These are phyloP conservation scores for Elmis aenea DNA, from an alignment of 2,888 invertebrate species.

Conservation along the genomic window DNA sequence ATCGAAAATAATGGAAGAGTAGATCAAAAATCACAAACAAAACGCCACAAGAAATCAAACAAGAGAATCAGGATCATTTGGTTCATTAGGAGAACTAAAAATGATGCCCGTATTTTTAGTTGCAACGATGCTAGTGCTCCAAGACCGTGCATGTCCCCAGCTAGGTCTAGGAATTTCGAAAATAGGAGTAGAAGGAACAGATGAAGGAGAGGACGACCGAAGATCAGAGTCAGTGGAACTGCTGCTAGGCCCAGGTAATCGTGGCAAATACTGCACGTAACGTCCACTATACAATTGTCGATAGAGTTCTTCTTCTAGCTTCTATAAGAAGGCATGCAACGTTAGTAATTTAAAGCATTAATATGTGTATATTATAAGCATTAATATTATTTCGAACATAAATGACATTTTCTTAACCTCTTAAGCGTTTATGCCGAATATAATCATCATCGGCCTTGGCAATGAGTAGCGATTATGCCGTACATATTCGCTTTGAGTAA, in stretches of 20 bases:
- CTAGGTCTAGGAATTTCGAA: constrained; percentile 30
- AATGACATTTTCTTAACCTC: too few relatives aligned
- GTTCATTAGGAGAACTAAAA: constrained; percentile 11
- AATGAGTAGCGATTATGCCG: too few relatives aligned
- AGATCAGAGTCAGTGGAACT: constrained; percentile 22
- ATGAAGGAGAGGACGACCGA: constrained; percentile 23
- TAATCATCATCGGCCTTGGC: too few relatives aligned
- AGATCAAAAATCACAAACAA: constrained; percentile 2
- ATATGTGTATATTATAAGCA: neutral
- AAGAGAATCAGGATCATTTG: constrained; percentile 18
- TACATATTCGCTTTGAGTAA: too few relatives aligned
- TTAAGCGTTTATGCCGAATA: too few relatives aligned
- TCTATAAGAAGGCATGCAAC: constrained; percentile 47
- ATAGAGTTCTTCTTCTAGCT: constrained; percentile 50
- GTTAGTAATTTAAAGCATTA: constrained; percentile 12
- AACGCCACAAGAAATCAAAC: constrained; percentile 12
- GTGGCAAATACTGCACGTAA: constrained; percentile 30
- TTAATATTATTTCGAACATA: too few relatives aligned
- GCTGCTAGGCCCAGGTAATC: constrained; percentile 28
- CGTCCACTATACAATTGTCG: constrained; percentile 37
- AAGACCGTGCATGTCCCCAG: constrained; percentile 43
- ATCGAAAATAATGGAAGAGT: constrained; percentile 1
- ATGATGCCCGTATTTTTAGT: constrained; percentile 10
- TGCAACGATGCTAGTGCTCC: constrained; percentile 39
- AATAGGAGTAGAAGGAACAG: constrained; percentile 42